Conservation (phyloP, 1,140 invertebrate genomes). For the Probaryconus sp. region DNA sequence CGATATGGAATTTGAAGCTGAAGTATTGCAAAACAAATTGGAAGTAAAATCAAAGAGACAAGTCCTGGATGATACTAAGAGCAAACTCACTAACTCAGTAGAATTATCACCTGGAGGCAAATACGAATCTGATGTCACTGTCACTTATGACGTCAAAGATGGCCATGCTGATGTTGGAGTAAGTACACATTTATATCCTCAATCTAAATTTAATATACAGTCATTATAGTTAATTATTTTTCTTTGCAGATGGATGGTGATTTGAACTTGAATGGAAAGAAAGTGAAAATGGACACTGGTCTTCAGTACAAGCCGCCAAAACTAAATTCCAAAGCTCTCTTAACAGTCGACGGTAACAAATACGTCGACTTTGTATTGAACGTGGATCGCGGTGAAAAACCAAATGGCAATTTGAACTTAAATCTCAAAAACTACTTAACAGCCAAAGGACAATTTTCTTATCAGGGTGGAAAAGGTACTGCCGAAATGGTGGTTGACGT, state of each 20-base stretch:
- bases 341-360: slow-evolving; percentile 76
- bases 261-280: slow-evolving; percentile 77
- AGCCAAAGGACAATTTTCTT: slow-evolving; percentile 68
- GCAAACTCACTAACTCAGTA: slow-evolving; percentile 81
- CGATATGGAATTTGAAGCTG: slow-evolving; percentile 79
- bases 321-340: slow-evolving; percentile 78
- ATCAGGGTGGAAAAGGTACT: slow-evolving; percentile 73
- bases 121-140: slow-evolving; percentile 81
- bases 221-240: background rate
- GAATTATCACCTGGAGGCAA: slow-evolving; percentile 81
- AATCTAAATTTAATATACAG: background rate
- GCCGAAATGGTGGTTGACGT: slow-evolving; percentile 75
- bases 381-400: slow-evolving; percentile 60
- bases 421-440: slow-evolving; percentile 74
- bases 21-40: slow-evolving; percentile 80
- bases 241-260: slow-evolving; percentile 76
- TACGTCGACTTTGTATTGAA: slow-evolving; percentile 80
- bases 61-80: slow-evolving; percentile 79
- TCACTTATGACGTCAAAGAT: slow-evolving; percentile 78
- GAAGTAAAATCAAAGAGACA: slow-evolving; percentile 80
- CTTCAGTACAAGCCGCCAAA: slow-evolving; percentile 77
- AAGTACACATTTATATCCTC: slow-evolving; percentile 1
- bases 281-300: slow-evolving; percentile 79
- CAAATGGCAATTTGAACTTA: slow-evolving; percentile 68
- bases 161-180: slow-evolving; percentile 79